Evolutionary conservation across 2,888 invertebrate genomes (phyloP), one percentile per base, ranked within the genome.

Genomic region (Parapristionchus giblindavisi): DNA sequence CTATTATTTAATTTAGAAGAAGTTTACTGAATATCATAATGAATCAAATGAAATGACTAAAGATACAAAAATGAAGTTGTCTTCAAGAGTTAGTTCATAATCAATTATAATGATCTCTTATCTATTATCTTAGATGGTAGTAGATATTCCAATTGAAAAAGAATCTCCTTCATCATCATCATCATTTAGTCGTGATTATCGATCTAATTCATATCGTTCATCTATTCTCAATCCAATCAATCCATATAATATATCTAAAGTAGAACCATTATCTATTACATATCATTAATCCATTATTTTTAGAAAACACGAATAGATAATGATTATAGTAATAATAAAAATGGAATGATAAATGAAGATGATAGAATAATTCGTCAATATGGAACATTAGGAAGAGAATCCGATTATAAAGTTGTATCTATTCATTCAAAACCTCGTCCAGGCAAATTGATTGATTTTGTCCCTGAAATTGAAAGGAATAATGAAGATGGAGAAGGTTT

Each of bases 381-480:
- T n/a, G n/a, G n/a, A n/a, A n/a, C n/a, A n/a, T n/a, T n/a, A 40
- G 27, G 48, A 8, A 65, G 36, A 43, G 65, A 68, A 6, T 27
- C 21, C 24, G 81, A 81, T 66, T 81, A 81, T 58, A 72, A 76
- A 36, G 83, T 83, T 17, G 77, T 79, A 52, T 77, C 83, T 17
- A 36, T 83, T 34, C 78, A 84, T 48, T 77, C 76, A 34, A 80
- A 80, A 52, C 78, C 77, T n/a, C 68, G 78, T 14, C 85, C 85
- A 0, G 87, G 87, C 11, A 83, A 81, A 66, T 70, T 87, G 43
- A 80, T 81, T 8, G 85, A 87, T 71, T 87, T 87, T 73, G 82
- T 87, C 0, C 87, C 87, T 1, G 87, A 87, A 77, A 78, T 24
- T 75, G 68, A 79, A 78, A 65, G 60, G n/a, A 27, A 14, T 6